phyloP scores from a whole-genome alignment of 1,140 invertebrate species.

The Amyelois transitella region DNA sequence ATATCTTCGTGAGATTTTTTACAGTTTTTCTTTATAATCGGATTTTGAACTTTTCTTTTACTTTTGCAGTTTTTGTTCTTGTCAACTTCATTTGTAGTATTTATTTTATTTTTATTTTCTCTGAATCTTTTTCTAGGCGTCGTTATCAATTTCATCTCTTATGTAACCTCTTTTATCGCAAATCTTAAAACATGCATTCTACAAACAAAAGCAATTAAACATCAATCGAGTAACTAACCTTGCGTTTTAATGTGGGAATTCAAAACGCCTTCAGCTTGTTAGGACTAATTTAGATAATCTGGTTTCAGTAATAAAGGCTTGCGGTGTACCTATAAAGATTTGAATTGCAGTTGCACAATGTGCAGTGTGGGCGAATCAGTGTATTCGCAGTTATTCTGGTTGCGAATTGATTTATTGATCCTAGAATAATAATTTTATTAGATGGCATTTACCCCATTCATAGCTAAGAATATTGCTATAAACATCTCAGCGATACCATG shows the following conservation, averaged over 20 bases:
- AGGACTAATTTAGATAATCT: conserved; percentile 42
- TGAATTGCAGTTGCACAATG: conserved; percentile 15
- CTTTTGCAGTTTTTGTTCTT: too few relatives aligned
- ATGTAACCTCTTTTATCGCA: neutral
- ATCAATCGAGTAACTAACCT: conserved; percentile 17
- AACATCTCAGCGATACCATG: too few relatives aligned
- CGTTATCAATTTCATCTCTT: neutral
- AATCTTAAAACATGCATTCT: neutral
- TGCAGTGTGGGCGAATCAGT: neutral
- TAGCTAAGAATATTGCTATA: too few relatives aligned
- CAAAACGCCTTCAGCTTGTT: conserved; percentile 22
- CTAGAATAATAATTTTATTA: neutral
- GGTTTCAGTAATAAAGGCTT: conserved; percentile 27
- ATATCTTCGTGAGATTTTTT: too few relatives aligned
- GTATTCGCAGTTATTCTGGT: neutral
- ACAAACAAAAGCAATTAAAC: neutral
- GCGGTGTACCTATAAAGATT: conserved; percentile 20
- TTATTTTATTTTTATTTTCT: too few relatives aligned
- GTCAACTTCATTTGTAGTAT: too few relatives aligned
- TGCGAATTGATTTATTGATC: neutral
- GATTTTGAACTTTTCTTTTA: too few relatives aligned
- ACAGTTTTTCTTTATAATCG: too few relatives aligned
- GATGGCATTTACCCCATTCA: neutral
- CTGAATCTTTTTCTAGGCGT: neutral
- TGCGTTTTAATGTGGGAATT: conserved; percentile 55